phyloP scores from a whole-genome alignment of 2,888 invertebrate genomes.

The Metacarcinus magister region DNA sequence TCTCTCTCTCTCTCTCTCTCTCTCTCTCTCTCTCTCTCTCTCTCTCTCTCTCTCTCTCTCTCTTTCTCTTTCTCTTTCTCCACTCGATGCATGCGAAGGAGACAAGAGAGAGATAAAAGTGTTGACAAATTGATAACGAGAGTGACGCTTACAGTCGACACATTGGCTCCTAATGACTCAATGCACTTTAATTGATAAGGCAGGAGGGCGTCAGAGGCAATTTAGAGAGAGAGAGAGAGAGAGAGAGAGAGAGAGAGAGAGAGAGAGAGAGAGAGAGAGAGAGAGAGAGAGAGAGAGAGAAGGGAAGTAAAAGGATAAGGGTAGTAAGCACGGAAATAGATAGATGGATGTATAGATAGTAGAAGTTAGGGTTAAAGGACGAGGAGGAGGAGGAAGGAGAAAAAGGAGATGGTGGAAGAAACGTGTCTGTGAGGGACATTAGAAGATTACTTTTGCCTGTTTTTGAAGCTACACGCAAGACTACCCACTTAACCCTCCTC shows the following conservation, averaged over 20 bases:
- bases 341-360: background rate
- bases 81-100: background rate
- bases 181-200: constrained; percentile 49
- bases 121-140: constrained; percentile 28
- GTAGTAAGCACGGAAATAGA: constrained; percentile 17
- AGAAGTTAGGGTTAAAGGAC: background rate
- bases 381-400: constrained; percentile 16
- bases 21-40: constrained; percentile 6
- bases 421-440: constrained; percentile 32
- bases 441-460: constrained; percentile 46
- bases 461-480: constrained; percentile 46
- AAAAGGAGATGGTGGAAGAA: background rate
- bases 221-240: background rate
- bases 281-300: background rate
- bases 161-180: constrained; percentile 38
- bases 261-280: constrained; percentile 29
- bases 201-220: background rate
- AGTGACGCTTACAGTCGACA: background rate
- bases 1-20: constrained; percentile 57
- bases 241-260: constrained; percentile 44
- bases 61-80: constrained; percentile 64
- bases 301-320: background rate
- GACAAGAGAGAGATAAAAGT: constrained; percentile 34
- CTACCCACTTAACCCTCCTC: constrained; percentile 46
- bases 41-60: constrained; percentile 48